A percentile compares a stretch with the other conserved stretches of the same genome.
Conservation (phyloP, 1,140 invertebrate genomes). For the Macrobrachium nipponense region DNA sequence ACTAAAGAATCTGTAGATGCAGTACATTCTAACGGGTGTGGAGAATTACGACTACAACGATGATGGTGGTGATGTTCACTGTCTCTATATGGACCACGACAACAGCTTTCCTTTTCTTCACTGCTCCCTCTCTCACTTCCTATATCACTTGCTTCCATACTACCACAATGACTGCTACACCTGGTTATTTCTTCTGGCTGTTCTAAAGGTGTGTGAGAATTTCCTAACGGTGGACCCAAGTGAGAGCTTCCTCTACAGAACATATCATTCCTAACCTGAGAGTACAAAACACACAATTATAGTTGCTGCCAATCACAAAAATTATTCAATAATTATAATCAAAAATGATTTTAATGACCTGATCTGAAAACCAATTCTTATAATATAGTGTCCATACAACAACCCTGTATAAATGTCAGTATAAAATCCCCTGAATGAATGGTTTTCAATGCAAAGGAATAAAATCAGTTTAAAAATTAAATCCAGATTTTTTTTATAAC, state of each 20-base stretch:
- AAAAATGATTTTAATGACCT: too few relatives aligned
- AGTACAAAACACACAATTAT: neutral
- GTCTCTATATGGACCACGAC: conserved; percentile 42
- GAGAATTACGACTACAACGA: conserved; percentile 18
- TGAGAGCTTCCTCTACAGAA: conserved; percentile 46
- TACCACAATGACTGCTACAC: conserved; percentile 45
- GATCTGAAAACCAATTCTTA: too few relatives aligned
- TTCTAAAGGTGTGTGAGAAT: conserved; percentile 26
- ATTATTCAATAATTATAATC: too few relatives aligned
- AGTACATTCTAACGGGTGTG: conserved; percentile 52
- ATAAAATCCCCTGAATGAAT: too few relatives aligned
- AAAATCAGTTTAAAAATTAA: too few relatives aligned
- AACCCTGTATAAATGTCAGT: too few relatives aligned
- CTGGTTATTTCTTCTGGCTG: conserved; percentile 19
- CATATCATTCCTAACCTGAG: conserved; percentile 34
- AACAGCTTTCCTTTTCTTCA: conserved; percentile 56
- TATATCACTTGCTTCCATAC: conserved; percentile 32
- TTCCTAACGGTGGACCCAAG: conserved; percentile 34
- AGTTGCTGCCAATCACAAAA: too few relatives aligned
- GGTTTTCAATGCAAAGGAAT: too few relatives aligned
- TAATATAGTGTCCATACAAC: too few relatives aligned
- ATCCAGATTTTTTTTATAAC: too few relatives aligned
- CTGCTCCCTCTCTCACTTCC: conserved; percentile 50
- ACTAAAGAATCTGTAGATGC: conserved; percentile 59
- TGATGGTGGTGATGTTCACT: conserved; percentile 36